These are phyloP conservation scores for Perdita meconis DNA, from an alignment of 2,888 invertebrate genomes.

Conservation along the genomic window DNA sequence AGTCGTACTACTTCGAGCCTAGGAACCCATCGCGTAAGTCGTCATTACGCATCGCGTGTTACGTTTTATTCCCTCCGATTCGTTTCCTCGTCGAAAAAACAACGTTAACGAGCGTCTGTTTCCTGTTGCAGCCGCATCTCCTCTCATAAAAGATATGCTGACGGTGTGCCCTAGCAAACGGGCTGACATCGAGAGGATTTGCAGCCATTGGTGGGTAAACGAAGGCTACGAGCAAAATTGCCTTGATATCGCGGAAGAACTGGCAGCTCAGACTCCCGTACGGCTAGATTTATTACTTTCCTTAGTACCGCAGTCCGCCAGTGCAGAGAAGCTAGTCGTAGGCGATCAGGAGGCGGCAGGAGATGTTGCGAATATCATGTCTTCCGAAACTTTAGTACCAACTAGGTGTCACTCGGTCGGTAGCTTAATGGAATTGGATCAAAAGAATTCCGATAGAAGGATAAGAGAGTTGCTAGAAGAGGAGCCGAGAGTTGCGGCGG, in stretches of 20 bases:
- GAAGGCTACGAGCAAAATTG: constrained; percentile 92
- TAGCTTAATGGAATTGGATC: constrained; percentile 89
- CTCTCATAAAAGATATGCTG: constrained; percentile 96
- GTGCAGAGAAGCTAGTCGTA: constrained; percentile 89
- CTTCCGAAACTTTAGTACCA: constrained; percentile 79
- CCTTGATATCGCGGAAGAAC: constrained; percentile 92
- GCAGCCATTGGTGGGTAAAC: constrained; percentile 99
- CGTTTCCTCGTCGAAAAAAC: neutral
- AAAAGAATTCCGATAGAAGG: constrained; percentile 89
- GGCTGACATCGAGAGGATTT: constrained; percentile 97
- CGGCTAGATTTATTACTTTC: constrained; percentile 94
- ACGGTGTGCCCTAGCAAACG: constrained; percentile 95
- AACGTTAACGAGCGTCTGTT: neutral
- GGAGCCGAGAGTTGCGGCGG: constrained; percentile 80
- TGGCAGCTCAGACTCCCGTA: constrained; percentile 96
- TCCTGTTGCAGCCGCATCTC: constrained; percentile 91
- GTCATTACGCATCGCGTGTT: too few species aligned
- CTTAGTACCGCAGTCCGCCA: constrained; percentile 91
- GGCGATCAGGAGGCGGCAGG: constrained; percentile 83
- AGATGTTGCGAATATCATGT: constrained; percentile 74
- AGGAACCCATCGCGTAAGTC: constrained; percentile 95
- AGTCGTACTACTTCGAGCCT: constrained; percentile 99
- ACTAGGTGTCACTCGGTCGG: constrained; percentile 88
- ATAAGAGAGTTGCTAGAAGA: constrained; percentile 89
- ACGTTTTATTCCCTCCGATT: neutral